Evolutionary conservation across 30 jellyfish, hydroid and myxozoan species (phyloP).

Genomic region (Rhopilema esculentum): DNA sequence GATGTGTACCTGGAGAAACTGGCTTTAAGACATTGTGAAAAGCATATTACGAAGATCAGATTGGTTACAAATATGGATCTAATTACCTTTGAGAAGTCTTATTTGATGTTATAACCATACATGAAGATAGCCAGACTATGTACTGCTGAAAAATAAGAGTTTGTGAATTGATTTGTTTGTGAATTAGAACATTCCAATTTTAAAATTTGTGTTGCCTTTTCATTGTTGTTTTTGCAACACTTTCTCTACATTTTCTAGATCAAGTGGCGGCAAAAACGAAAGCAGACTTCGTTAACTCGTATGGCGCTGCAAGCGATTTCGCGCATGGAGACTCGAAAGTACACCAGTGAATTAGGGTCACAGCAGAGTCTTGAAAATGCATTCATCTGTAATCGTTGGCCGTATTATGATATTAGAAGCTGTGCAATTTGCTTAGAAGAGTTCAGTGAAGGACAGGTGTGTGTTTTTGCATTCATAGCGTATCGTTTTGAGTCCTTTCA

Average conservation of each 20-base stretch:
- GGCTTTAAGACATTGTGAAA: no score
- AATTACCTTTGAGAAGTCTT: no score
- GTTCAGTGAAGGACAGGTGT: conserved; percentile 84
- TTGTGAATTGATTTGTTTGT: no score
- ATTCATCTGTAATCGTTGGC: conserved; percentile 76
- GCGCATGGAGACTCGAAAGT: conserved; percentile 91
- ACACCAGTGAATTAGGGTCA: conserved; percentile 49
- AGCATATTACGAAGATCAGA: no score
- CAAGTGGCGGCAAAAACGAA: conserved; percentile 77
- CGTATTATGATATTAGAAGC: conserved; percentile 62
- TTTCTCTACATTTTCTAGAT: conserved; percentile 26
- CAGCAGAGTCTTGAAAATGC: conserved; percentile 56
- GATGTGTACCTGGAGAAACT: no score
- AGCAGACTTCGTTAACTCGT: conserved; percentile 83
- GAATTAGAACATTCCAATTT: no score
- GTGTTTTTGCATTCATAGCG: no score
- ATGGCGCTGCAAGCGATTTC: conserved; percentile 96
- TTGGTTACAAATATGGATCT: no score
- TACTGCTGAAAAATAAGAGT: no score
- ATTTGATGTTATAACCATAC: no score
- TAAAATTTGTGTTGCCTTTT: no score
- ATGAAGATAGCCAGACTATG: no score
- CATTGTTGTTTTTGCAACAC: not conserved
- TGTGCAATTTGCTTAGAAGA: conserved; percentile 88
- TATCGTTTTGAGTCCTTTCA: not conserved